Conservation (phyloP, 2,113 vertebrate genomes). For the Phylloscopus whistleri region DNA sequence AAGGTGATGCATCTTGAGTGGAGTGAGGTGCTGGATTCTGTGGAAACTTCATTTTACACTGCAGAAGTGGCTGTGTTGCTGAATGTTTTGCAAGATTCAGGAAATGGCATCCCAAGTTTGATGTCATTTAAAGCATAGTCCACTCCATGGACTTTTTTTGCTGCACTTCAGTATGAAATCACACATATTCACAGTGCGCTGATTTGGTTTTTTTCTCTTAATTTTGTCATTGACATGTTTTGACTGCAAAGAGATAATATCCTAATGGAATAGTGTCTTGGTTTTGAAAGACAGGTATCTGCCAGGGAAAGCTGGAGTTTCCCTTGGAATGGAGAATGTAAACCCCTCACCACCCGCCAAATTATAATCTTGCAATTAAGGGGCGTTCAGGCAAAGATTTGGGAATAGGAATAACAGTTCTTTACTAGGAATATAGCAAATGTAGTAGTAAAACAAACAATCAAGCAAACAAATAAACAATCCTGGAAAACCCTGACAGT, state of each 20-base stretch:
- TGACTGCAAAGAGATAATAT: neutral
- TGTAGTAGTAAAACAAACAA: no score
- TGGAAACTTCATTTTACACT: neutral
- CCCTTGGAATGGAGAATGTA: no score
- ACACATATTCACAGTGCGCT: neutral
- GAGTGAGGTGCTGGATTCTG: slow-evolving; percentile 1
- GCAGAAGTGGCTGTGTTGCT: neutral
- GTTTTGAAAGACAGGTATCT: no score
- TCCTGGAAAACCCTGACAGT: no score
- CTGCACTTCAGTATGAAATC: neutral
- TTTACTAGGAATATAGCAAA: no score
- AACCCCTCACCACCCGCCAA: no score
- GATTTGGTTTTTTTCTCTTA: neutral
- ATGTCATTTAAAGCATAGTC: neutral
- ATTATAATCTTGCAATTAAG: no score
- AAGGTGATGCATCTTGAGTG: slow-evolving; percentile 3
- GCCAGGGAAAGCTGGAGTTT: no score
- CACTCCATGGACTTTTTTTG: neutral
- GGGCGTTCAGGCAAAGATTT: no score
- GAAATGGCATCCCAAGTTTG: neutral
- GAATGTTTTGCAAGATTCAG: neutral
- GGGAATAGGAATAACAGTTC: no score
- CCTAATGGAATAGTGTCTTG: neutral
- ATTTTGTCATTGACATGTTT: neutral
- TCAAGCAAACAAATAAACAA: no score